Evolutionary conservation across 2,113 vertebrate species (phyloP), one percentile per base, ranked within the genome.

Genomic region (Xerus inauris): DNA sequence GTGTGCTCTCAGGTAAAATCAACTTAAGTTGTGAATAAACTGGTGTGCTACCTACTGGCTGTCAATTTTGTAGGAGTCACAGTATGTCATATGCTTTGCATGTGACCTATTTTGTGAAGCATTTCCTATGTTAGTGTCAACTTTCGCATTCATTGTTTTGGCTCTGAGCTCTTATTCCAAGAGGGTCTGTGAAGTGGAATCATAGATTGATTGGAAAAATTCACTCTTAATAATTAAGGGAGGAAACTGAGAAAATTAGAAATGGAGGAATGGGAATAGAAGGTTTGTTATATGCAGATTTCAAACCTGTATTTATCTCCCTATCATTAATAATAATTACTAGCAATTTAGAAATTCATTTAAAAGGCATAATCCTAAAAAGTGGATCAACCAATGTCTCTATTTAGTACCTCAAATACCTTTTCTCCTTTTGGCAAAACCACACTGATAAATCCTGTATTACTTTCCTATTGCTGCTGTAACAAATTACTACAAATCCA

Each of bases 161-260:
- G 28, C 69, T 62, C 32, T 94, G 87, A 83, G n/a, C 47, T 87
- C 49, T 95, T 75, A 79, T 49, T 87, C 71, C 54, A 89, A 90
- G 89, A 95, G n/a, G 4, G 45, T 80, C 69, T 84, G 57, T 89
- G 71, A 96, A 75, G 62, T 75, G 0, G 22, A 89, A 94, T 77
- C 76, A 79, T 8, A 38, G 51, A 26, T 1, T 85, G 38, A 65
- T 45, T 86, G 65, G 35, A 62, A 51, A 67, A 83, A 17, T 72
- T 90, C 38, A 72, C 1, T 57, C 32, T 13, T 79, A 89, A 83
- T 22, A 75, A 12, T 92, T 57, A 85, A 79, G 12, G 64, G 26
- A 96, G 12, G 35, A 86, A 93, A 91, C 38, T 59, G 54, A 69
- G 51, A 72, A 89, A 91, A 35, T 5, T 51, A 2, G 19, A 89